phyloP scores from a whole-genome alignment of 2,888 invertebrate genomes.

The Agrilus cyanescens region DNA sequence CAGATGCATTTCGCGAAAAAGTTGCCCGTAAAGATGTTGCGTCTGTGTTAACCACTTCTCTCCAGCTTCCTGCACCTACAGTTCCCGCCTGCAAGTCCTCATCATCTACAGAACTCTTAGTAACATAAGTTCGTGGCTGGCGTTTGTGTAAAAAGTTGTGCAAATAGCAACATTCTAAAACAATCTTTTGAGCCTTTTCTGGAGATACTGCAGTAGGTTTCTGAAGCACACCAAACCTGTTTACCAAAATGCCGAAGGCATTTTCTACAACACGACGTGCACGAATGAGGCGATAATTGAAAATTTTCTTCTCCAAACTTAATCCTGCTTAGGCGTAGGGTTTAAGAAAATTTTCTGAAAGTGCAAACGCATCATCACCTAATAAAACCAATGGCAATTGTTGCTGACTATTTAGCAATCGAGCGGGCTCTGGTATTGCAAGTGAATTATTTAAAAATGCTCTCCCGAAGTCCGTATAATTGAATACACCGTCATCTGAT shows the following conservation, averaged over 20 bases:
- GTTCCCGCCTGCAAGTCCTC: conserved; percentile 5
- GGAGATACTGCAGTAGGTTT: conserved; percentile 13
- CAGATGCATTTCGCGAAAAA: conserved; percentile 6
- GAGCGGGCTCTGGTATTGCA: conserved; percentile 4
- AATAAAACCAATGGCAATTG: conserved; percentile 15
- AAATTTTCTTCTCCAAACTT: conserved; percentile 8
- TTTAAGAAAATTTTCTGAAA: conserved; percentile 16
- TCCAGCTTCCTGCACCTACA: conserved; percentile 7
- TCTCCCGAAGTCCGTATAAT: conserved; percentile 1
- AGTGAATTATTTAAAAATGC: conserved; percentile 7
- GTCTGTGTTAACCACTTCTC: conserved; percentile 6
- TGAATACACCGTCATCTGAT: conserved; percentile 1
- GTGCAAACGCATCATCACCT: conserved; percentile 19
- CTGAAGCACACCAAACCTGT: conserved; percentile 14
- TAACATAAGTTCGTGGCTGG: conserved; percentile 1
- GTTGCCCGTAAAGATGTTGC: conserved; percentile 5
- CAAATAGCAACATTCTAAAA: conserved; percentile 14
- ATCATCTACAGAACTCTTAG: conserved; percentile 1
- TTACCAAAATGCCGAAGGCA: conserved; percentile 15
- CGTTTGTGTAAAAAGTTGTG: conserved; percentile 14
- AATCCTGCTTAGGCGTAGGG: conserved; percentile 12
- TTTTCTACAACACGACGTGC: conserved; percentile 14
- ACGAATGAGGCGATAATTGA: conserved; percentile 15
- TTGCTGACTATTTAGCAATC: conserved; percentile 11
- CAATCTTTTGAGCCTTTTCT: conserved; percentile 13